phyloP scores from a whole-genome alignment of 2,797 vertebrate genomes.

The Premnoplex brunnescens region DNA sequence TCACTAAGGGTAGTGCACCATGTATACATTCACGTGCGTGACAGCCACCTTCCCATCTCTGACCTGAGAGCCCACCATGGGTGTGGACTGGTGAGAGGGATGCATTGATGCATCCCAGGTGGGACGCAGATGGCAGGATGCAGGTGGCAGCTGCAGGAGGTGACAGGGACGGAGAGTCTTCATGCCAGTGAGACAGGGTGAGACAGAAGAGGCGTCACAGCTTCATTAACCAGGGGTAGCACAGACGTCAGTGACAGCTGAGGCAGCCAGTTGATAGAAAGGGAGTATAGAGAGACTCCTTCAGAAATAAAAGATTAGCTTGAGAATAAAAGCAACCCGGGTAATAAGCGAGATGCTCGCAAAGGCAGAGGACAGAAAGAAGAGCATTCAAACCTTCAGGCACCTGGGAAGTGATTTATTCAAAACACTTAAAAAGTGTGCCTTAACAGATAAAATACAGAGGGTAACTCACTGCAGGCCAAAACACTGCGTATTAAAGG shows the following conservation, averaged over 20 bases:
- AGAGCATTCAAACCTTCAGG: neutral
- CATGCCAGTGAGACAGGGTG: rapidly evolving
- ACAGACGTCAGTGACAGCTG: neutral
- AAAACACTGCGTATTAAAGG: neutral
- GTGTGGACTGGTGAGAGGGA: neutral
- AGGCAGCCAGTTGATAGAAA: neutral
- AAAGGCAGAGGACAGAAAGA: neutral
- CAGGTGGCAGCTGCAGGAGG: neutral
- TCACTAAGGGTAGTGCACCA: neutral
- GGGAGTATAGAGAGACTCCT: neutral
- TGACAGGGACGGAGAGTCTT: neutral
- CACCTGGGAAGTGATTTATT: neutral
- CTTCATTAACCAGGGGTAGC: neutral
- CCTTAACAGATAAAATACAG: neutral
- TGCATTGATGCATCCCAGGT: neutral
- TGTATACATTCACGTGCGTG: rapidly evolving
- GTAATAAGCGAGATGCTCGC: neutral
- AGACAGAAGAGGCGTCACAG: neutral
- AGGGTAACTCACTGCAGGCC: neutral
- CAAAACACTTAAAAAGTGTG: neutral
- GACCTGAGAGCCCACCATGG: rapidly evolving
- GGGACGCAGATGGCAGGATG: neutral
- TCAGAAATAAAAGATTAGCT: neutral
- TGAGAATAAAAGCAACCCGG: neutral
- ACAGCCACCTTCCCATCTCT: neutral